phyloP scores from a whole-genome alignment of 2,113 vertebrate genomes.

The Solenodon paradoxus region DNA sequence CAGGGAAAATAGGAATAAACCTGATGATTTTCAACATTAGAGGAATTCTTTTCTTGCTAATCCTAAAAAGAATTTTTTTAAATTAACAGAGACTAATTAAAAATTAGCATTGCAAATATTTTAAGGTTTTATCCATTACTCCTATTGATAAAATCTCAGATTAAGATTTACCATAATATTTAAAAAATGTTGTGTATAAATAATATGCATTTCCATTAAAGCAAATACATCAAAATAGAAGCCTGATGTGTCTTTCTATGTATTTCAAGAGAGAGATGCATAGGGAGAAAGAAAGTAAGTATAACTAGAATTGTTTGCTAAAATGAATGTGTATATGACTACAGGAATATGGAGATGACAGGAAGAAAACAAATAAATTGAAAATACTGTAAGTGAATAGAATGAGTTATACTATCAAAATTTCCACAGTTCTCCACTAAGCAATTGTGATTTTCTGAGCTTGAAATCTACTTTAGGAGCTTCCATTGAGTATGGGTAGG shows the following conservation, averaged over 20 bases:
- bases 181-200: too few species aligned
- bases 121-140: not conserved
- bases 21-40: not conserved
- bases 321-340: not conserved
- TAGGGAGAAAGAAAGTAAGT: not conserved
- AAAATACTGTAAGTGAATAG: not conserved
- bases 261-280: not conserved
- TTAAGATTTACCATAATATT: not conserved
- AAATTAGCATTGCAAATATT: not conserved
- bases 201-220: not conserved
- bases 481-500: too few species aligned
- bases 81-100: not conserved
- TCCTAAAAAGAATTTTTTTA: not conserved
- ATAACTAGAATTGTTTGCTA: not conserved
- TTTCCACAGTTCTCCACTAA: not conserved
- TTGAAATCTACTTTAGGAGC: too few species aligned
- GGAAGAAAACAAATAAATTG: not conserved
- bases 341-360: not conserved
- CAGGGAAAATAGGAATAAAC: not conserved
- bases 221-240: not conserved
- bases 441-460: not conserved
- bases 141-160: not conserved
- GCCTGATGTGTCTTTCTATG: rapidly evolving
- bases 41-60: not conserved
- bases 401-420: not conserved